These are phyloP conservation scores for Bugulina stolonifera DNA, from an alignment of 2,888 invertebrate species.

Conservation along the genomic window DNA sequence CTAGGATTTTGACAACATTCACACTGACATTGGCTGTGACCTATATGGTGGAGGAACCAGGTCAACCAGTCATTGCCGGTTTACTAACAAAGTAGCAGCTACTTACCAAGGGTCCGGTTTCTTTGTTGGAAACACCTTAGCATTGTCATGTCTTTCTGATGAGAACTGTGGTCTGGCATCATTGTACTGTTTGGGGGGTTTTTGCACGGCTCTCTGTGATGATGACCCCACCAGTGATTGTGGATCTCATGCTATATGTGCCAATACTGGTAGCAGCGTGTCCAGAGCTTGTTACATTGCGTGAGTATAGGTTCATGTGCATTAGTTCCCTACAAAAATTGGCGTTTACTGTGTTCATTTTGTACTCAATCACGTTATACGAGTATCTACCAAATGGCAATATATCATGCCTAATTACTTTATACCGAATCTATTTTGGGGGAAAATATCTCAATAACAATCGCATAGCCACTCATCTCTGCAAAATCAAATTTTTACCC, in stretches of 20 bases:
- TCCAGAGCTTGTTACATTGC: background rate
- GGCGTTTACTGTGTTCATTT: too few species aligned
- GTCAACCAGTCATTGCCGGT: background rate
- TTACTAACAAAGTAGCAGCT: background rate
- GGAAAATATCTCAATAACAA: too few species aligned
- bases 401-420: too few species aligned
- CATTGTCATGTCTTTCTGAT: background rate
- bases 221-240: background rate
- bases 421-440: too few species aligned
- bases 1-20: background rate
- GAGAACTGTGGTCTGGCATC: background rate
- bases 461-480: too few species aligned
- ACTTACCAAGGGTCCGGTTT: background rate
- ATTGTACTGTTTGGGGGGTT: background rate
- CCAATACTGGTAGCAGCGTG: background rate
- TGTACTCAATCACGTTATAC: too few species aligned
- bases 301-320: too few species aligned
- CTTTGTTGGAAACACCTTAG: background rate
- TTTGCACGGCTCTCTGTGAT: constrained; percentile 11
- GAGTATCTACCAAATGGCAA: too few species aligned
- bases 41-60: background rate
- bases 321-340: too few species aligned
- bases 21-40: background rate
- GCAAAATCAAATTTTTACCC: too few species aligned
- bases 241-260: background rate